A percentile compares a stretch with the other conserved stretches of the same genome.
These are phyloP conservation scores for Hermetia illucens DNA, from an alignment of 1,140 invertebrate genomes.

Conservation along the genomic window DNA sequence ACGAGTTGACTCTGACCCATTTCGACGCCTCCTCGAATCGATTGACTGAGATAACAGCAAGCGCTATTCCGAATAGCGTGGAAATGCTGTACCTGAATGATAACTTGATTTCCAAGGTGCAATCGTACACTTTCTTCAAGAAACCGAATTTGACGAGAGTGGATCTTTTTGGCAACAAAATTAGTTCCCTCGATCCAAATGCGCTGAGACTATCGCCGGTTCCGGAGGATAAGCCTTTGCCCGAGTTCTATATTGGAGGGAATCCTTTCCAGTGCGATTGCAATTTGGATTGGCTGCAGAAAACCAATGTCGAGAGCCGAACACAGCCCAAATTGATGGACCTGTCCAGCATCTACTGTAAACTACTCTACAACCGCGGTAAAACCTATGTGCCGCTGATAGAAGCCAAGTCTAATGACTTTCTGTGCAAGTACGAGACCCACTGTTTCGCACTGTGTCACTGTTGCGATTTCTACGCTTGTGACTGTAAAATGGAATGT, in stretches of 20 bases:
- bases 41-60: slow-evolving; percentile 71
- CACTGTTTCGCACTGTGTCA: slow-evolving; percentile 84
- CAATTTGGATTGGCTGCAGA: slow-evolving; percentile 52
- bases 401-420: slow-evolving; percentile 71
- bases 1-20: slow-evolving; percentile 61
- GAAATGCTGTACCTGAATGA: slow-evolving; percentile 72
- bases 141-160: slow-evolving; percentile 80
- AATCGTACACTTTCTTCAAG: slow-evolving; percentile 85
- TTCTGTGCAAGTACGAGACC: slow-evolving; percentile 79
- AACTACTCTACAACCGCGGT: slow-evolving; percentile 70
- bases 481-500: slow-evolving; percentile 90
- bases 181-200: slow-evolving; percentile 72
- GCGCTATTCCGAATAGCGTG: slow-evolving; percentile 73
- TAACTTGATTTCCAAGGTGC: slow-evolving; percentile 74
- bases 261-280: slow-evolving; percentile 88
- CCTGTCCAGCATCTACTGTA: slow-evolving; percentile 75
- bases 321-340: slow-evolving; percentile 79
- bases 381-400: slow-evolving; percentile 64
- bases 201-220: slow-evolving; percentile 70
- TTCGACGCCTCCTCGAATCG: slow-evolving; percentile 77
- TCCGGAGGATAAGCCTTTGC: slow-evolving; percentile 56
- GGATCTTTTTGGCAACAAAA: slow-evolving; percentile 71
- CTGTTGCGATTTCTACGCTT: slow-evolving; percentile 88
- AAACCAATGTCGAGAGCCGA: slow-evolving; percentile 61
- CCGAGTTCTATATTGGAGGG: slow-evolving; percentile 80